A percentile compares a stretch with the other conserved stretches of the same genome.
These are phyloP conservation scores for Saccostrea echinata DNA, from an alignment of 1,140 invertebrate species.

Conservation along the genomic window DNA sequence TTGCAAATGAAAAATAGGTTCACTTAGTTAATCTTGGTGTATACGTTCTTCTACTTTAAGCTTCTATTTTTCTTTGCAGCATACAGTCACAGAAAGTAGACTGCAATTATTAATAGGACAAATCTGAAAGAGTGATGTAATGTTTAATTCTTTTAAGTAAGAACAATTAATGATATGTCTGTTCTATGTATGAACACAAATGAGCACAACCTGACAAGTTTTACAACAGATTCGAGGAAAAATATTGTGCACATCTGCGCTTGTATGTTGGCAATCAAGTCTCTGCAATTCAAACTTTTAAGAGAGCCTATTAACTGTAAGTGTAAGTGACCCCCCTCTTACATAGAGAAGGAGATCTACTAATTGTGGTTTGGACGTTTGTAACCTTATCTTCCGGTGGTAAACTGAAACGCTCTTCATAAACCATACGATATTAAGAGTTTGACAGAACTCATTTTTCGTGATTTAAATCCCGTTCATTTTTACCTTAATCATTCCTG, in stretches of 20 bases:
- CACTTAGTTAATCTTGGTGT: background rate
- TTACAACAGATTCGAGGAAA: too few relatives aligned
- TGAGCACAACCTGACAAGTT: too few relatives aligned
- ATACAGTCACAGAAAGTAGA: too few relatives aligned
- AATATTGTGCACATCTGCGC: too few relatives aligned
- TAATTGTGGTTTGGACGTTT: background rate
- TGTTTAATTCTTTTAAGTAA: background rate
- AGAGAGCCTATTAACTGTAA: background rate
- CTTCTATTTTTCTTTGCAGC: too few relatives aligned
- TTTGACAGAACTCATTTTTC: conserved; percentile 20
- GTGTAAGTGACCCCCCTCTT: background rate
- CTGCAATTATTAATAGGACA: too few relatives aligned
- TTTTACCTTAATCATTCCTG: conserved; percentile 6
- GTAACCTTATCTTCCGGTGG: background rate
- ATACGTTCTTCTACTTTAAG: too few relatives aligned
- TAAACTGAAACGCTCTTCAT: background rate
- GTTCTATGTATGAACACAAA: too few relatives aligned
- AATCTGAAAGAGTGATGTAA: background rate
- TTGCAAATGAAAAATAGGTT: background rate
- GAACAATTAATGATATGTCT: background rate
- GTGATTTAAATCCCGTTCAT: background rate
- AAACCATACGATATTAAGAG: background rate
- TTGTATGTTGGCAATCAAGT: too few relatives aligned
- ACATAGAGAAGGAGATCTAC: background rate
- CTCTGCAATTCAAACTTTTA: background rate